These are phyloP conservation scores for Chromobotia macracanthus DNA, from an alignment of 2,797 vertebrate species.

Conservation along the genomic window DNA sequence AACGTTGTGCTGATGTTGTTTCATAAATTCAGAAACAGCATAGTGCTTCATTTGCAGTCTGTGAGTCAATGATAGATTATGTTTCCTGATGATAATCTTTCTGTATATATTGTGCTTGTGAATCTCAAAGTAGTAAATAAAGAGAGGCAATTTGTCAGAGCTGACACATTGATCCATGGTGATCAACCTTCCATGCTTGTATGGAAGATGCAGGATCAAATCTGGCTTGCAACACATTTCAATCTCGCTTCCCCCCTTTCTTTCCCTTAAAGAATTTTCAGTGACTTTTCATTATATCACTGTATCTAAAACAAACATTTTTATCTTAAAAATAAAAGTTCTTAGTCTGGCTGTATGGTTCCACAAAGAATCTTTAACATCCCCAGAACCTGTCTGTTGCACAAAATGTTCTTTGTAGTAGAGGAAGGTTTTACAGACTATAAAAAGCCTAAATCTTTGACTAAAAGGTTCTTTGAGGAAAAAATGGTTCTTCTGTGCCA, in stretches of 20 bases:
- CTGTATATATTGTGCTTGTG: background rate
- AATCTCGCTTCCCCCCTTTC: background rate
- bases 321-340: no score
- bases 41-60: slow-evolving; percentile 1
- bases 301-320: no score
- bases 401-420: no score
- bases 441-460: no score
- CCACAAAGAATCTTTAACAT: no score
- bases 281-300: background rate
- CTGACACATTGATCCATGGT: background rate
- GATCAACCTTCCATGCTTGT: background rate
- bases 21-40: slow-evolving; percentile 12
- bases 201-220: background rate
- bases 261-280: background rate
- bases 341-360: no score
- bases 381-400: no score
- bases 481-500: no score
- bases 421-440: no score
- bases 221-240: background rate
- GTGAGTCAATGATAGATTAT: background rate
- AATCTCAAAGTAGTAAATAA: background rate
- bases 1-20: slow-evolving; percentile 8
- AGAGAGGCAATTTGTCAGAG: background rate
- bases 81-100: slow-evolving; percentile 19
- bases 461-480: no score